Conservation (phyloP, 1,140 invertebrate genomes). For the Leptinotarsa texana region DNA sequence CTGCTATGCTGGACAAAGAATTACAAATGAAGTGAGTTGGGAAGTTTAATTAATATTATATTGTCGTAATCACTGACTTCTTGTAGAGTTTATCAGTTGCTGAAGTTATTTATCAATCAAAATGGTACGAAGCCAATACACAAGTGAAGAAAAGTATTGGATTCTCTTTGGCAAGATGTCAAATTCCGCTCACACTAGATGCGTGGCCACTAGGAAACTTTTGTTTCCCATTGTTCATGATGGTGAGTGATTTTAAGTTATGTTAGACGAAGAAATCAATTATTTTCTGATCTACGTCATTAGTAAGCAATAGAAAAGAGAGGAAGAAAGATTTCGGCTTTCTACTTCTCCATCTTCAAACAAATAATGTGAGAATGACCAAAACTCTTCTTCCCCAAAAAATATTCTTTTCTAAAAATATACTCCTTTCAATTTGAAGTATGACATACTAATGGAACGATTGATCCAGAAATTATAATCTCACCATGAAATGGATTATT, state of each 20-base stretch:
- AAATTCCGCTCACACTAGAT: background rate
- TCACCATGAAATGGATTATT: no score
- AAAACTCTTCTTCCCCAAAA: no score
- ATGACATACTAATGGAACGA: no score
- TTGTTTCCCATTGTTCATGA: constrained; percentile 1
- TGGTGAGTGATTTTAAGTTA: background rate
- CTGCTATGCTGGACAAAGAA: constrained; percentile 16
- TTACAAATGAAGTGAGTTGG: constrained; percentile 19
- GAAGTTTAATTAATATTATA: background rate
- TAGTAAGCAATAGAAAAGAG: no score
- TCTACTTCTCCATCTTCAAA: no score
- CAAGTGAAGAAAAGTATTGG: background rate
- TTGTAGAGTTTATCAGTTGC: constrained; percentile 18
- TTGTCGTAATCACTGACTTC: background rate
- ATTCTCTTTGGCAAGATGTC: constrained; percentile 1
- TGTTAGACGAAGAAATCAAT: no score
- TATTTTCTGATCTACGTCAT: no score
- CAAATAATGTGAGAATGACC: no score
- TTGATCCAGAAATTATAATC: no score
- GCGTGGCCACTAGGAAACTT: constrained; percentile 7
- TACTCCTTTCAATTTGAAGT: no score
- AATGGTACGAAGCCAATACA: constrained; percentile 5
- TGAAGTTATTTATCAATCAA: background rate
- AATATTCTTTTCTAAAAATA: no score
- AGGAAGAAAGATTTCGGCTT: no score